phyloP scores from a whole-genome alignment of 2,797 vertebrate genomes.

The Ctenochaetus hawaiiensis region DNA sequence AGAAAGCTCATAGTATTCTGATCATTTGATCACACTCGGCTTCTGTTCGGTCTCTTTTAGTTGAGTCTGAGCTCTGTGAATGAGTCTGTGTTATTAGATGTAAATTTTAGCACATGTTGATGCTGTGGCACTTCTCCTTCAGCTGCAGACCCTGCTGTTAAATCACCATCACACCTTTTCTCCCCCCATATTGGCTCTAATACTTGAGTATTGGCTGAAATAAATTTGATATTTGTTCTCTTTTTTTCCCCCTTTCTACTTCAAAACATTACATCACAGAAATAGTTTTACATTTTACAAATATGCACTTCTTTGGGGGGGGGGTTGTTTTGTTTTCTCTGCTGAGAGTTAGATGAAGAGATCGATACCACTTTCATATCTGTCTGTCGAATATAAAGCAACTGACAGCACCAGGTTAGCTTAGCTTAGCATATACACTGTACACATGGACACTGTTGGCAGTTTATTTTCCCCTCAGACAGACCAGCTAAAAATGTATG shows the following conservation, averaged over 20 bases:
- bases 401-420: not conserved
- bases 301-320: too few relatives aligned
- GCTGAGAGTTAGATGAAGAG: not conserved
- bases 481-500: not conserved
- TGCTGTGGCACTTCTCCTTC: not conserved
- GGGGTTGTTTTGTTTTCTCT: not conserved
- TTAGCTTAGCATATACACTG: not conserved
- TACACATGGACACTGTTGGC: too few relatives aligned
- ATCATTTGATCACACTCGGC: conserved; percentile 28
- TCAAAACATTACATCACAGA: not conserved
- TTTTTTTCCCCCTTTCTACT: too few relatives aligned
- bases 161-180: not conserved
- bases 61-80: conserved; percentile 10
- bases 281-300: not conserved
- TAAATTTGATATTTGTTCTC: too few relatives aligned
- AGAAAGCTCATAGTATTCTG: conserved; percentile 5
- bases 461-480: too few relatives aligned
- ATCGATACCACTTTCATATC: not conserved
- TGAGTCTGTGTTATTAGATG: not conserved
- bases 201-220: not conserved
- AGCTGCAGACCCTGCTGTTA: not conserved
- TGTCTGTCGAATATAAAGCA: not conserved
- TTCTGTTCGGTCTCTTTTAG: conserved; percentile 23
- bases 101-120: not conserved
- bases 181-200: not conserved